Percentiles rank a stretch among this genome's conserved stretches.
Evolutionary conservation across 2,797 vertebrate genomes (phyloP).

Genomic region (Cossypha niveicapilla): DNA sequence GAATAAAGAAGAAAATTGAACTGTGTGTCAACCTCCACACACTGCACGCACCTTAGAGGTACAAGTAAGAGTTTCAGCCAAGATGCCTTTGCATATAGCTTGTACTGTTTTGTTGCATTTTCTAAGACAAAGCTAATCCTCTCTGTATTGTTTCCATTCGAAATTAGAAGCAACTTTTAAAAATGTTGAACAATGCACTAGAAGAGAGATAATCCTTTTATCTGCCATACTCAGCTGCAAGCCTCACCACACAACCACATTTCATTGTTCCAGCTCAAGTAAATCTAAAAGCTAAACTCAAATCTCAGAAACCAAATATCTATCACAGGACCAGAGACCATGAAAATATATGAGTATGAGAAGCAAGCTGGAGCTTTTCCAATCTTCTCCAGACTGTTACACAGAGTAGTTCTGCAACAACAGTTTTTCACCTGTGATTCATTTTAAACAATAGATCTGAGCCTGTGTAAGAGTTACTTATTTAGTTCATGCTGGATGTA

Average conservation of each 20-base stretch:
- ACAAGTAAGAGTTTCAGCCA: neutral
- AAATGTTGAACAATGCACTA: neutral
- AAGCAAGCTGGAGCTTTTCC: neutral
- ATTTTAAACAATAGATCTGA: conserved; percentile 10
- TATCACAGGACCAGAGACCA: neutral
- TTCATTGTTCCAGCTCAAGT: conserved; percentile 14
- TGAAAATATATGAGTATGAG: neutral
- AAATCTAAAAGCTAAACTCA: conserved; percentile 43
- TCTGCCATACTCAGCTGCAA: conserved; percentile 11
- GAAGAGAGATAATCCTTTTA: conserved; percentile 20
- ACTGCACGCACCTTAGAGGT: neutral
- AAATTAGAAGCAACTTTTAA: neutral
- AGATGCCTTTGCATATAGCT: neutral
- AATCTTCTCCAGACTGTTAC: neutral
- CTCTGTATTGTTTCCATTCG: neutral
- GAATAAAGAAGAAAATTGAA: neutral
- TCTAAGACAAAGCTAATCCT: conserved; percentile 22
- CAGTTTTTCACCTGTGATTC: neutral
- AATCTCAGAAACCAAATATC: conserved; percentile 32
- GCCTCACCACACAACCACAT: neutral
- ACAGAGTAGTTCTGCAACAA: neutral
- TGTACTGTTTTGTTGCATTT: neutral
- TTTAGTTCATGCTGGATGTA: neutral
- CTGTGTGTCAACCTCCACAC: neutral
- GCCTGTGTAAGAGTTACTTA: neutral